Percentiles rank a stretch among this genome's conserved stretches.
phyloP scores from a whole-genome alignment of 2,797 vertebrate species.

The Chaunax sp. region DNA sequence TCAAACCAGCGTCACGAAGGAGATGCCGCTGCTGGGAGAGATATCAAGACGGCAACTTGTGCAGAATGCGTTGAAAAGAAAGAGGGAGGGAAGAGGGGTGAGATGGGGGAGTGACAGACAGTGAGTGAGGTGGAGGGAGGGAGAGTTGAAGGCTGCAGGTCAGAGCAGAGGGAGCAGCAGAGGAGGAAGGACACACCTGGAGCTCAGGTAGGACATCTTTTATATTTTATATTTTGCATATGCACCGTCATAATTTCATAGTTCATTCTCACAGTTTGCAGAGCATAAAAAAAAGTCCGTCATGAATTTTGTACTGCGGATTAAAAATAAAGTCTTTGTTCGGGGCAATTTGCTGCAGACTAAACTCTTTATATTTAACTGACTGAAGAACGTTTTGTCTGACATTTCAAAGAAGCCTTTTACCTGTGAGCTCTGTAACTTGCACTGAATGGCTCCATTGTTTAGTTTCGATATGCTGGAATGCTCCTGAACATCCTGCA shows the following conservation, averaged over 20 bases:
- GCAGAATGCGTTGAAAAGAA: constrained; percentile 15
- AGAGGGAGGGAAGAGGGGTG: constrained; percentile 37
- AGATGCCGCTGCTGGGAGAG: too few species aligned
- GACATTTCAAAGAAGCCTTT: constrained; percentile 27
- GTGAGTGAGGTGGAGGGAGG: constrained; percentile 25
- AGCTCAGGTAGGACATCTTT: constrained; percentile 60
- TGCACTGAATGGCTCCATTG: constrained; percentile 48
- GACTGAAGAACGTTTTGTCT: background rate
- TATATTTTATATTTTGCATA: background rate
- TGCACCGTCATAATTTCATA: background rate
- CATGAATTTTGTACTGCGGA: background rate
- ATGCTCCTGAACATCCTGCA: constrained; percentile 56
- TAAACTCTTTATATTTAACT: constrained; percentile 4
- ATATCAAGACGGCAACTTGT: constrained; percentile 9
- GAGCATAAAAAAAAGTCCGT: background rate
- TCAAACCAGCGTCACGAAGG: too few species aligned
- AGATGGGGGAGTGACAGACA: constrained; percentile 47
- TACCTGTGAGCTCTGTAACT: constrained; percentile 18
- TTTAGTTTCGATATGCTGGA: constrained; percentile 40
- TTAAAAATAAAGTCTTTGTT: background rate
- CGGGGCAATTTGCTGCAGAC: background rate
- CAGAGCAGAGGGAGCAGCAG: constrained; percentile 44
- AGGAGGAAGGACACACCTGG: constrained; percentile 43
- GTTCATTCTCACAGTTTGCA: background rate
- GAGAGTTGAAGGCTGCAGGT: constrained; percentile 32